Evolutionary conservation across 2,113 vertebrate genomes (phyloP).

Genomic region (Scopus umbretta): DNA sequence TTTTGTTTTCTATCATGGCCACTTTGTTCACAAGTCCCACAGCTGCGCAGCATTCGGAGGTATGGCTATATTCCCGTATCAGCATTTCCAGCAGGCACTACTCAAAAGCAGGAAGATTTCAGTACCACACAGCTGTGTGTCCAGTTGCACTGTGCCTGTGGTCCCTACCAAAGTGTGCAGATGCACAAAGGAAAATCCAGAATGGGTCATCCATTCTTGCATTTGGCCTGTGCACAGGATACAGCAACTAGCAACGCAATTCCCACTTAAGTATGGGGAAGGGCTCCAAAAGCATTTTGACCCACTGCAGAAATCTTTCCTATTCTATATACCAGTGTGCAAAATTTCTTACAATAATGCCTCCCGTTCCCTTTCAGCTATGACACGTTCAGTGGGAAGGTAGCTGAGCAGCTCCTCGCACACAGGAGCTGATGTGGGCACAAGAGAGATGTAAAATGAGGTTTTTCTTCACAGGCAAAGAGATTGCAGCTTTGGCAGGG

Average conservation of each 20-base stretch:
- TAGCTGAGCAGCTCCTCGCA: not conserved
- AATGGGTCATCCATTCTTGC: not conserved
- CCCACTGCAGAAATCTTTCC: not conserved
- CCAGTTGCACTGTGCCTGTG: rapidly evolving
- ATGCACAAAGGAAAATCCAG: not conserved
- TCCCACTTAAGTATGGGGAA: not conserved
- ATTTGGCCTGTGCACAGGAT: not conserved
- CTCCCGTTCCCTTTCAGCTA: not conserved
- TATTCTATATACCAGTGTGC: not conserved
- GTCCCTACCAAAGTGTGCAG: no score
- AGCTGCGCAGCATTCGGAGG: not conserved
- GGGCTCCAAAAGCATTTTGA: not conserved
- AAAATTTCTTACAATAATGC: not conserved
- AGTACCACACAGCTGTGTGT: not conserved
- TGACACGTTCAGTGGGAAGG: not conserved
- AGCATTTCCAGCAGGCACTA: not conserved
- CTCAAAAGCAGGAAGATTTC: not conserved
- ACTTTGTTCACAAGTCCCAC: not conserved
- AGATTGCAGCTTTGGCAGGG: not conserved
- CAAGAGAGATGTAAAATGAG: not conserved
- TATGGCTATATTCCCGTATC: not conserved
- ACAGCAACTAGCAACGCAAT: not conserved
- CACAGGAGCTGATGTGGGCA: not conserved
- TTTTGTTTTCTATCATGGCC: not conserved
- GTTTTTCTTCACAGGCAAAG: not conserved